phyloP scores from a whole-genome alignment of 35 echinoderm and acorn worm species.

The Strongylocentrotus purpuratus region DNA sequence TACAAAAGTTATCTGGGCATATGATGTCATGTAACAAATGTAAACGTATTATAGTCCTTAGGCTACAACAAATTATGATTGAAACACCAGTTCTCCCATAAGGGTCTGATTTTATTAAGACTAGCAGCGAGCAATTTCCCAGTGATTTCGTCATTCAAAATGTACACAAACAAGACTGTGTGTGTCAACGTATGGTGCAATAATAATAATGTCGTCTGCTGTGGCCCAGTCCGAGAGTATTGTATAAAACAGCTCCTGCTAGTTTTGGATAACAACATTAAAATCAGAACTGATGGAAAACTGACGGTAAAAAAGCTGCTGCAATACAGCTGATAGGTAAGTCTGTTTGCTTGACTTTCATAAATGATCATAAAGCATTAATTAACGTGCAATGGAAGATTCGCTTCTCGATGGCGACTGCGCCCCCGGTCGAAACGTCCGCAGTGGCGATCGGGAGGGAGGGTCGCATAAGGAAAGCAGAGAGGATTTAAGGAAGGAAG shows the following conservation, averaged over 20 bases:
- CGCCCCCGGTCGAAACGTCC: not conserved
- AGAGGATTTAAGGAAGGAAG: no score
- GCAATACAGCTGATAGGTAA: not conserved
- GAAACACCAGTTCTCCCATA: not conserved
- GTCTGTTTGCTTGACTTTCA: not conserved
- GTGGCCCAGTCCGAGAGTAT: not conserved
- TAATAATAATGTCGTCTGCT: not conserved
- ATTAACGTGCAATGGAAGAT: not conserved
- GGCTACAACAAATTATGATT: no score
- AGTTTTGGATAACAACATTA: not conserved
- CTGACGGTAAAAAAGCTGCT: not conserved
- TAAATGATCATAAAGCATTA: not conserved
- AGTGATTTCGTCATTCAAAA: not conserved
- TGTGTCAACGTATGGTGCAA: not conserved
- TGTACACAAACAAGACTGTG: not conserved
- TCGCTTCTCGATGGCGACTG: not conserved
- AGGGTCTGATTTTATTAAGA: not conserved
- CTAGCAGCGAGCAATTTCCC: not conserved
- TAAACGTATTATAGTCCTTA: no score
- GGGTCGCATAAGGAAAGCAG: no score
- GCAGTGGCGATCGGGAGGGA: not conserved
- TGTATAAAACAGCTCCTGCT: not conserved
- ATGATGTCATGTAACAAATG: no score
- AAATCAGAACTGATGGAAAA: not conserved
- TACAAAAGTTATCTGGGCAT: no score